These are phyloP conservation scores for Drosophila tani DNA, from an alignment of 1,140 invertebrate genomes.

Conservation along the genomic window DNA sequence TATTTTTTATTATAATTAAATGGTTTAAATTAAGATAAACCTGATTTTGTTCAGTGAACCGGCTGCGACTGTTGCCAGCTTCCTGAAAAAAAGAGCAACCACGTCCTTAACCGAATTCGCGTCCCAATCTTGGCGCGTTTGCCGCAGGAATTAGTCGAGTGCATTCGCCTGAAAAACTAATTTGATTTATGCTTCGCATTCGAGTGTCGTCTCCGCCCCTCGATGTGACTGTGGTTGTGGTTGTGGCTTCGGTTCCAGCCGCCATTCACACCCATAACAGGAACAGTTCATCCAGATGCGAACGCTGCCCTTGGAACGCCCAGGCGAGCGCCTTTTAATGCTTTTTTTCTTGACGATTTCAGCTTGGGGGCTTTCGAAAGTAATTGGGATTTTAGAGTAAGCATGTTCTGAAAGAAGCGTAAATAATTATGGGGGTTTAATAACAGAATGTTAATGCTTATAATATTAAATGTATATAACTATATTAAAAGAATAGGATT, in stretches of 20 bases:
- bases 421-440: not conserved
- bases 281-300: slow-evolving; percentile 35
- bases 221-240: slow-evolving; percentile 6
- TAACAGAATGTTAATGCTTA: too few species aligned
- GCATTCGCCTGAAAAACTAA: slow-evolving; percentile 79
- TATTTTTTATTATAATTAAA: not conserved
- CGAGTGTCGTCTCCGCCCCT: slow-evolving; percentile 55
- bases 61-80: slow-evolving; percentile 29
- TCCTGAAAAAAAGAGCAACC: slow-evolving; percentile 58
- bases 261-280: slow-evolving; percentile 68
- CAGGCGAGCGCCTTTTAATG: slow-evolving; percentile 52
- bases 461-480: too few species aligned
- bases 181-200: slow-evolving; percentile 82
- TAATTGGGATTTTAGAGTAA: slow-evolving; percentile 5
- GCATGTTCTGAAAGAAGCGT: not conserved
- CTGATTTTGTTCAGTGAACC: not conserved
- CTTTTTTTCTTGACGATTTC: slow-evolving; percentile 6
- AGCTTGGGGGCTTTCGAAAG: slow-evolving; percentile 8
- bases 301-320: slow-evolving; percentile 63
- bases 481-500: too few species aligned
- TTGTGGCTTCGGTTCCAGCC: slow-evolving; percentile 19
- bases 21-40: too few species aligned
- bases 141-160: slow-evolving; percentile 78
- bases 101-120: slow-evolving; percentile 20
- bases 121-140: slow-evolving; percentile 53